Base-by-base conservation (phyloP, 2,888 invertebrate species). In the Clivina fossor region DNA sequence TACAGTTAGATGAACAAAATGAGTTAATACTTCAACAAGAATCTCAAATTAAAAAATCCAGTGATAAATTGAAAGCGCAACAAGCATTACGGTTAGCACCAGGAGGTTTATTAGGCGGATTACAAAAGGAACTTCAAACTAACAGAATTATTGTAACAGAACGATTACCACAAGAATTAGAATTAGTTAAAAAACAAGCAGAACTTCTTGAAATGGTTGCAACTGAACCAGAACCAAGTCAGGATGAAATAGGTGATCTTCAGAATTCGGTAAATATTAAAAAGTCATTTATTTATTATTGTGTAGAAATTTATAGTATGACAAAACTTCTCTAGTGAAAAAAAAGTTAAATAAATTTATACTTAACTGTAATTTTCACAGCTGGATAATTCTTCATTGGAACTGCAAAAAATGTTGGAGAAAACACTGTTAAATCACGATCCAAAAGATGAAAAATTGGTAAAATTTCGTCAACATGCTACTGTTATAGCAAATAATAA, bases 401-500 rank as follows among this genome's bases (percentile, higher is more conserved):
- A 89, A 69, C 80, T 90, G 57, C 88, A 86, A 65, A 80, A 82
- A 58, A 71, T 90, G 57, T 82, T 88, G 1, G 87, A 90, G 69
- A 82, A 83, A 48, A 81, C 85, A 61, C 78, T 90, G 69, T 80
- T 81, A 7, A 78, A 78, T 24, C 77, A 81, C 0, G 83, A 84
- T 56, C 82, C 82, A 64, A 77, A 78, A 53, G 80, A 80, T 57
- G 90, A 92, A 69, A 89, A 90, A 69, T 75, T 91, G 59, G 85
- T 86, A 1, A 85, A 92, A 35, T 93, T 91, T 69, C 80, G 92
- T 24, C 92, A 93, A 68, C 93, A 93, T 74, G 90, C 90, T 0
- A 80, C 84, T 0, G 85, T 88, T 18, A 87, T 92, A 40, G 80
- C 84, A 8, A 82, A 90, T 56, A 90, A 90, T 69, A 93, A 93